These are phyloP conservation scores for Drosophila lacteicornis DNA, from an alignment of 1,140 invertebrate genomes.

Conservation along the genomic window DNA sequence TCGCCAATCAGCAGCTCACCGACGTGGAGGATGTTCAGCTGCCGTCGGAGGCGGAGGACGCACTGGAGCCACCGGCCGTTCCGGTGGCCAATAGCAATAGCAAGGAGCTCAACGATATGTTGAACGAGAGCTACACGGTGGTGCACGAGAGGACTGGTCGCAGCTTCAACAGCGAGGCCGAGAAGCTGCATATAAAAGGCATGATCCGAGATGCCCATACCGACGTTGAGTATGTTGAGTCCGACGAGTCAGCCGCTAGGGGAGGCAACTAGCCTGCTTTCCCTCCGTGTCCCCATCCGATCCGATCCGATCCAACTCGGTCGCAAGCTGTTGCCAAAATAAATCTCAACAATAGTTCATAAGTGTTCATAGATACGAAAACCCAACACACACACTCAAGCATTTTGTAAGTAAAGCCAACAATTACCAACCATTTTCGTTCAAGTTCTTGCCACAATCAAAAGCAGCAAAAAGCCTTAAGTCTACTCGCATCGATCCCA, in stretches of 20 bases:
- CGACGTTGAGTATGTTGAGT: conserved; percentile 86
- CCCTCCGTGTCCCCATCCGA: conserved; percentile 14
- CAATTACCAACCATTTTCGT: conserved; percentile 67
- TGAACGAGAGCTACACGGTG: conserved; percentile 85
- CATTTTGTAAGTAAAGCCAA: conserved; percentile 81
- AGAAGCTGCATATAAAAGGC: conserved; percentile 86
- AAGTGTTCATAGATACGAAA: conserved; percentile 61
- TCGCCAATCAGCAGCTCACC: conserved; percentile 79
- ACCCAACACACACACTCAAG: conserved; percentile 68
- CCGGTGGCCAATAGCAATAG: conserved; percentile 56
- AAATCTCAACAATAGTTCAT: conserved; percentile 64
- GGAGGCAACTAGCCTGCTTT: conserved; percentile 70
- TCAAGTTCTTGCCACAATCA: conserved; percentile 59
- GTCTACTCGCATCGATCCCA: conserved; percentile 52
- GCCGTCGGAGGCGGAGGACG: conserved; percentile 85
- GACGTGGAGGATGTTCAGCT: conserved; percentile 86
- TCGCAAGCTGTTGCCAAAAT: conserved; percentile 32
- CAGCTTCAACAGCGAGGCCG: conserved; percentile 85
- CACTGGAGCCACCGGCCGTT: conserved; percentile 45
- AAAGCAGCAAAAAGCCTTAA: conserved; percentile 72
- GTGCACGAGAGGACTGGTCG: conserved; percentile 84
- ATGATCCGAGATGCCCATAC: conserved; percentile 82
- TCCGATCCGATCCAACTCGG: conserved; percentile 17
- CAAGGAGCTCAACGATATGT: conserved; percentile 77
- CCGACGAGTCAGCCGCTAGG: conserved; percentile 75